These are phyloP conservation scores for Tympanuchus pallidicinctus DNA, from an alignment of 2,113 vertebrate genomes.

Conservation along the genomic window DNA sequence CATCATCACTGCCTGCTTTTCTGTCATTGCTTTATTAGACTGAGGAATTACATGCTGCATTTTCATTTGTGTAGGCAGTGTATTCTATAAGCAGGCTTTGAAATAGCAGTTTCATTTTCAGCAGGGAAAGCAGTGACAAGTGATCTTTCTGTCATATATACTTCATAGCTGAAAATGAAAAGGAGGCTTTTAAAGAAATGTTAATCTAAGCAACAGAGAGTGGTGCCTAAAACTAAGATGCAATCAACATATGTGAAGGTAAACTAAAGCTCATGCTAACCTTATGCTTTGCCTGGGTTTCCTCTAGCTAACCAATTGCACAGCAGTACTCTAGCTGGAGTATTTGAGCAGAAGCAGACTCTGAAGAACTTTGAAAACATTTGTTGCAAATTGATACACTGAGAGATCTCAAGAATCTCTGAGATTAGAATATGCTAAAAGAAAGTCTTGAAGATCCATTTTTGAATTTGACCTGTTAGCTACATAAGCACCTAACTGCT, in stretches of 20 bases:
- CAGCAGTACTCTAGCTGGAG: not conserved
- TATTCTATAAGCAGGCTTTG: not conserved
- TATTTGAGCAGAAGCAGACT: not conserved
- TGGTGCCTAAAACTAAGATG: not conserved
- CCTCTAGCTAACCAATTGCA: not conserved
- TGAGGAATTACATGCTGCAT: not conserved
- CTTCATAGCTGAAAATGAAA: not conserved
- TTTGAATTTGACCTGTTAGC: not conserved
- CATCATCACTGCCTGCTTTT: not conserved
- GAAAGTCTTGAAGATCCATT: not conserved
- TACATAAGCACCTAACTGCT: accelerated
- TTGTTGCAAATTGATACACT: not conserved
- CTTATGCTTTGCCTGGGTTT: not conserved
- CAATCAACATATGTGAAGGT: not conserved
- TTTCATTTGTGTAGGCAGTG: not conserved
- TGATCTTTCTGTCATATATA: not conserved
- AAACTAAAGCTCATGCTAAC: not conserved
- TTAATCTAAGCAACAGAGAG: not conserved
- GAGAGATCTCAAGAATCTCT: not conserved
- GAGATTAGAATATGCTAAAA: not conserved
- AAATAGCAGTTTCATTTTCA: not conserved
- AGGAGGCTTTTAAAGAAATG: not conserved
- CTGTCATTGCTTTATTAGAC: not conserved
- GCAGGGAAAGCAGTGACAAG: not conserved
- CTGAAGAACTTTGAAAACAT: not conserved